These are phyloP conservation scores for Odontophorus gujanensis DNA, from an alignment of 2,113 vertebrate genomes.

Conservation along the genomic window DNA sequence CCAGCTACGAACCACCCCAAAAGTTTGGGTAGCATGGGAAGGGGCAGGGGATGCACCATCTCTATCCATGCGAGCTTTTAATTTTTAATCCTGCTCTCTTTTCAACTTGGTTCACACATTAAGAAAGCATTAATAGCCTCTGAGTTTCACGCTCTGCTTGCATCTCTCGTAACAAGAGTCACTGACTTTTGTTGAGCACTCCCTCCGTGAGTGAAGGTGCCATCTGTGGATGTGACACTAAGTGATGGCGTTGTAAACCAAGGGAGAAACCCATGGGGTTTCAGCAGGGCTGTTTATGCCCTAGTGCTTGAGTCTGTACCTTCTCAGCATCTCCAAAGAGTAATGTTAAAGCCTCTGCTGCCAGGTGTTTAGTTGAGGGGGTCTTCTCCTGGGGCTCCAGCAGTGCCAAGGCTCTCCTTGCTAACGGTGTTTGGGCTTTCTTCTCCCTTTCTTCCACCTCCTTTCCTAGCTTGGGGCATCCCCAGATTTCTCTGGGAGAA, in stretches of 20 bases:
- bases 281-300: background rate
- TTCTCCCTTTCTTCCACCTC: background rate
- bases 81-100: background rate
- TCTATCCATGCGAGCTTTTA: background rate
- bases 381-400: background rate
- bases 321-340: background rate
- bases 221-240: background rate
- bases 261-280: background rate
- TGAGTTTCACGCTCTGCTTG: conserved; percentile 58
- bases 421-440: background rate
- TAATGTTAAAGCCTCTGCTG: background rate
- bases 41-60: background rate
- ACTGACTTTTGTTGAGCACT: background rate
- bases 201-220: background rate
- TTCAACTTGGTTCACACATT: conserved; percentile 38
- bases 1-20: background rate
- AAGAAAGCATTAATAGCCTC: conserved; percentile 45
- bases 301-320: background rate
- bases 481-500: background rate
- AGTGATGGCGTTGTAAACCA: background rate
- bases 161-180: background rate
- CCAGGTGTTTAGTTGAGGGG: background rate
- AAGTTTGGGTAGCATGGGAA: background rate
- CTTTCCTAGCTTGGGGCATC: background rate
- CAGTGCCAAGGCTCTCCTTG: background rate